phyloP scores from a whole-genome alignment of 2,888 invertebrate genomes.

The Patella pellucida region DNA sequence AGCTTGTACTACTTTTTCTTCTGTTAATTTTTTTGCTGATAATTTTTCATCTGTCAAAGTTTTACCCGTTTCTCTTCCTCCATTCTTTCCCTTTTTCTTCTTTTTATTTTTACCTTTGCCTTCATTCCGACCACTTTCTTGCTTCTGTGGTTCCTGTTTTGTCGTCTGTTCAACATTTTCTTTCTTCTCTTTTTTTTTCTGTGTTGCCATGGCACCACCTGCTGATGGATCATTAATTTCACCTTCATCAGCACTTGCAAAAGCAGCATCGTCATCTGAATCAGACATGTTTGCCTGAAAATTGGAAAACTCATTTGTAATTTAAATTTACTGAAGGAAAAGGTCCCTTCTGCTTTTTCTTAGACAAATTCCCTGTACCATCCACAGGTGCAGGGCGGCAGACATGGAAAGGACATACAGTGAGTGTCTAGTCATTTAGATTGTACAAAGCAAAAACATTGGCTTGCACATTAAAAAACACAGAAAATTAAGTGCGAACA shows the following conservation, averaged over 20 bases:
- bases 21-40: conserved; percentile 15
- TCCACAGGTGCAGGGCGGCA: too few relatives aligned
- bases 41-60: conserved; percentile 16
- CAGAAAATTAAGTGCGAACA: too few relatives aligned
- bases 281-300: conserved; percentile 48
- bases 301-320: background rate
- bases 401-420: too few relatives aligned
- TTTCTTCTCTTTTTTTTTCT: conserved; percentile 15
- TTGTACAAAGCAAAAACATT: too few relatives aligned
- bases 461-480: too few relatives aligned
- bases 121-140: background rate
- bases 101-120: conserved; percentile 14
- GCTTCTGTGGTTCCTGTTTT: conserved; percentile 6
- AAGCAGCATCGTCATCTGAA: conserved; percentile 62
- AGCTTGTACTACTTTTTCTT: conserved; percentile 6
- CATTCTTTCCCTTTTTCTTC: conserved; percentile 11
- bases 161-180: conserved; percentile 1
- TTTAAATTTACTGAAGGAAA: too few relatives aligned
- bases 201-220: conserved; percentile 13
- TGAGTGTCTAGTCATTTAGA: too few relatives aligned
- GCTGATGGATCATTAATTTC: conserved; percentile 32
- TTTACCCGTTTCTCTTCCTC: conserved; percentile 9
- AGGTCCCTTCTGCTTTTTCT: too few relatives aligned
- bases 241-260: conserved; percentile 69
- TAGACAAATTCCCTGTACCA: too few relatives aligned